Conservation (phyloP, 2,888 invertebrate species). For the Alloplasta piceator region DNA sequence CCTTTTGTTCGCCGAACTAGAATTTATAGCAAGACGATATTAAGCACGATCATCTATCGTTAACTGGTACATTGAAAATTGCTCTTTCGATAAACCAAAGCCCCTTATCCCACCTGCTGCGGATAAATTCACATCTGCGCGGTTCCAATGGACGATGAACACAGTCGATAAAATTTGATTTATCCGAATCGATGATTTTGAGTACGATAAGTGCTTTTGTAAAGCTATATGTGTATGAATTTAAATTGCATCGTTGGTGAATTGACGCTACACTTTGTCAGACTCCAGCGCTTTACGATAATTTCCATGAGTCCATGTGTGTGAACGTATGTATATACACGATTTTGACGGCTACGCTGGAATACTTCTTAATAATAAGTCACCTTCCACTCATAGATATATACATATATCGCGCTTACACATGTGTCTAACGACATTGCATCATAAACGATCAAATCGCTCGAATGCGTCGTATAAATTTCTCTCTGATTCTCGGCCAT, state of each 20-base stretch:
- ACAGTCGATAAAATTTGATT: constrained; percentile 33
- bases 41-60: constrained; percentile 36
- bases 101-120: no score
- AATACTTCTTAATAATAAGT: constrained; percentile 40
- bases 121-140: no score
- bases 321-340: neutral
- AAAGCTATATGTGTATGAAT: constrained; percentile 45
- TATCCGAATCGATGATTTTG: constrained; percentile 26
- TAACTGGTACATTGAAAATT: constrained; percentile 7
- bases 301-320: constrained; percentile 14
- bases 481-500: constrained; percentile 55
- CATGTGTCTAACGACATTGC: constrained; percentile 14
- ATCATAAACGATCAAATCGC: constrained; percentile 53
- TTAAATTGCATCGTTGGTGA: constrained; percentile 14
- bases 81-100: neutral
- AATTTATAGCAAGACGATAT: neutral
- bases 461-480: constrained; percentile 58
- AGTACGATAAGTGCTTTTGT: constrained; percentile 38
- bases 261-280: constrained; percentile 1
- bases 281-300: neutral
- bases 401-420: no score
- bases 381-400: neutral
- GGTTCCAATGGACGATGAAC: neutral
- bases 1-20: neutral
- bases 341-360: constrained; percentile 26